These are phyloP conservation scores for Plagiodera versicolora DNA, from an alignment of 2,888 invertebrate genomes.

Conservation along the genomic window DNA sequence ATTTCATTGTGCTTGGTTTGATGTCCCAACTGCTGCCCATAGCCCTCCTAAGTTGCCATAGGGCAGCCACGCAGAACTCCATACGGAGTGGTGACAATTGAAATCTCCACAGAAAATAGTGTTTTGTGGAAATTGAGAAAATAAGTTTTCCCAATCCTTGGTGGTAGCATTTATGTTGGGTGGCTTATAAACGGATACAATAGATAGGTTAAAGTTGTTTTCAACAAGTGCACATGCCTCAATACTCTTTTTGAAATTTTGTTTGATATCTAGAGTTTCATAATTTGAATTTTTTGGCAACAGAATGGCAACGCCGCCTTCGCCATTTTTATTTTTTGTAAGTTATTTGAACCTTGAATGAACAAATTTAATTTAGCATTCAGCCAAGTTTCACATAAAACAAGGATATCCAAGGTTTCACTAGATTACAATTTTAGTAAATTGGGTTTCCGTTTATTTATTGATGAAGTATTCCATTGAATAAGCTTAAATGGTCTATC, in stretches of 20 bases:
- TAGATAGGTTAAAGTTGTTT: not conserved
- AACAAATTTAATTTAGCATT: not conserved
- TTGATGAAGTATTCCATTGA: conserved; percentile 9
- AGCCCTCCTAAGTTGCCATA: too few species aligned
- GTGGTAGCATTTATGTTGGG: not conserved
- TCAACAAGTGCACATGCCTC: not conserved
- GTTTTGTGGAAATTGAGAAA: too few species aligned
- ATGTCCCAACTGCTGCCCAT: too few species aligned
- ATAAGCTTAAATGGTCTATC: conserved; percentile 9
- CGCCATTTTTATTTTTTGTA: conserved; percentile 6
- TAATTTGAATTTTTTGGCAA: not conserved
- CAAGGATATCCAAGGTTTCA: not conserved
- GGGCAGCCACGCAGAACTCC: too few species aligned
- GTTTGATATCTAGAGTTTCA: not conserved
- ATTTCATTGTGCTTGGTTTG: too few species aligned
- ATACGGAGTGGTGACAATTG: too few species aligned
- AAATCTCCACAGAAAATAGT: too few species aligned
- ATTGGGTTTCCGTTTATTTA: conserved; percentile 9
- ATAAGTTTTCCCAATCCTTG: too few species aligned
- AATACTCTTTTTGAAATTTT: conserved; percentile 1
- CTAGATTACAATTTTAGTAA: not conserved
- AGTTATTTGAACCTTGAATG: not conserved
- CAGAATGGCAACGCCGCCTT: conserved; percentile 3
- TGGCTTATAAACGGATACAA: conserved; percentile 10
- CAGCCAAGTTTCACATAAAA: conserved; percentile 6